Evolutionary conservation across 2,113 vertebrate species (phyloP), one percentile per base, ranked within the genome.

Genomic region (Phasianus colchicus): DNA sequence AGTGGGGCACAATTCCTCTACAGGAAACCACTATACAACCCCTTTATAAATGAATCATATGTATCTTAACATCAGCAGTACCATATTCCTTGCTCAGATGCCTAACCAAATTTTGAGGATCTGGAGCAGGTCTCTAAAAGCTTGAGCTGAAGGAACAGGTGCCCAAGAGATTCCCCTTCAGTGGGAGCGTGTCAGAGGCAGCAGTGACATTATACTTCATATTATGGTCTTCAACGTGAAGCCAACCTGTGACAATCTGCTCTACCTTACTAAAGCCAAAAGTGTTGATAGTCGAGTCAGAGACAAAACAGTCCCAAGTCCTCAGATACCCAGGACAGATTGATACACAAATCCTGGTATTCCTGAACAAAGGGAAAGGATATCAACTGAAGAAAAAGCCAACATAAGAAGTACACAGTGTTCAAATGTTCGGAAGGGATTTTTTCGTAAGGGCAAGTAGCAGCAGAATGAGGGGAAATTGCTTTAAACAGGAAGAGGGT

Each of bases 51-150:
- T 22, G 27, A 82, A 42, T 54, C 25, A 38, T 6, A 40, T 9
- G 21, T 50, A 43, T 29, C 18, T 38, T 32, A 76, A 18, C 20
- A 79, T 5, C 2, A 2, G 5, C 11, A 32, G 30, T 22, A 89
- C 8, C 17, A 79, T 69, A 9, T n/a, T 0, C 0, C 22, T 48
- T 40, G n/a, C 36, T 21, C 54, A 19, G 16, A 57, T 32, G 5
- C 24, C 24, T 70, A 85, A 88, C 20, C 10, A 1, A 40, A 54
- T 80, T 80, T 1, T 70, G 10, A 69, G 29, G 21, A 83, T 58
- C 79, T 43, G 29, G 13, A 77, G 63, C 42, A 32, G 27, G 13
- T 36, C 43, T 89, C 25, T 63, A 84, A 38, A 89, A 89, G 22
- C n/a, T 0, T 43, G 9, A 63, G 24, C 29, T 73, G 30, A 34